Evolutionary conservation across 2,888 invertebrate genomes (phyloP).

Genomic region (Pristionchus exspectatus): DNA sequence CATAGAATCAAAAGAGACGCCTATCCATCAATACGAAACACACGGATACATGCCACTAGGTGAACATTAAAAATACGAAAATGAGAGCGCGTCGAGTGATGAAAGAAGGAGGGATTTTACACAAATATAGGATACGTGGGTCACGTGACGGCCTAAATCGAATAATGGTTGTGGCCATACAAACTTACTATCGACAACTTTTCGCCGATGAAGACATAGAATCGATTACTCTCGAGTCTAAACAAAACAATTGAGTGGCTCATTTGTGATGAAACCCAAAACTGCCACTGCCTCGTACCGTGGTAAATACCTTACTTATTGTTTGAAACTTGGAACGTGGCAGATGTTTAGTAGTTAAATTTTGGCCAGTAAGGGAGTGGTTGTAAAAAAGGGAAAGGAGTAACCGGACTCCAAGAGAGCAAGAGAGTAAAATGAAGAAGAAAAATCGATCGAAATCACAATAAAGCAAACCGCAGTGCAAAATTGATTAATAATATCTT

Average conservation of each 20-base stretch:
- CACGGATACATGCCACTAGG: background rate
- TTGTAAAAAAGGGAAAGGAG: background rate
- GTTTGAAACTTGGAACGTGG: background rate
- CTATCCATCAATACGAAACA: background rate
- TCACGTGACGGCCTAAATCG: conserved; percentile 30
- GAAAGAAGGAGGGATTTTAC: conserved; percentile 27
- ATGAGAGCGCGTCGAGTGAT: background rate
- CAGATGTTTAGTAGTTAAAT: background rate
- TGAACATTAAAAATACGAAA: background rate
- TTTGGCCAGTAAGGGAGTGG: background rate
- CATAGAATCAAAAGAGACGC: background rate
- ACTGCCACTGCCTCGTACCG: background rate
- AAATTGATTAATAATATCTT: background rate
- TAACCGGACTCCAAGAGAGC: background rate
- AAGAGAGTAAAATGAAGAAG: background rate
- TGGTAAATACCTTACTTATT: background rate
- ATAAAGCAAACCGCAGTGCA: background rate
- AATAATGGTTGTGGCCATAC: background rate
- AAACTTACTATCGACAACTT: conserved; percentile 41
- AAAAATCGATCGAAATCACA: background rate
- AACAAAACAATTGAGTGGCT: conserved; percentile 1
- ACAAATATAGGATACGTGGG: conserved; percentile 18
- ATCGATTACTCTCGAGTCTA: background rate
- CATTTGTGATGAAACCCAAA: conserved; percentile 13
- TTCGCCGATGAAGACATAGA: conserved; percentile 7